phyloP scores from a whole-genome alignment of 2,113 vertebrate species.

The Hylia prasina region DNA sequence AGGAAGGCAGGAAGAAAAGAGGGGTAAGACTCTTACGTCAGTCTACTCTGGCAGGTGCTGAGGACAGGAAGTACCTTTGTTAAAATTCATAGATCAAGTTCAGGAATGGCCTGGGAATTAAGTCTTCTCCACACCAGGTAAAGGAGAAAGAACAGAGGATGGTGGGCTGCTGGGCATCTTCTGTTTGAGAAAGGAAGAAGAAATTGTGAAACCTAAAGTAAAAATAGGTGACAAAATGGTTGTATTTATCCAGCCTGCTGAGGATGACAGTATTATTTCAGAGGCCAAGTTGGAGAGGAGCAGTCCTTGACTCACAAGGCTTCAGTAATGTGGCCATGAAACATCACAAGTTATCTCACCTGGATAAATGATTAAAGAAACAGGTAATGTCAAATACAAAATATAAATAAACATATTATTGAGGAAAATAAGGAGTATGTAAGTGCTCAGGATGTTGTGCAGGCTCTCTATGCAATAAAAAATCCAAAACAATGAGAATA shows the following conservation, averaged over 20 bases:
- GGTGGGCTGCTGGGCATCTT: background rate
- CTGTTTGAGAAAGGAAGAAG: background rate
- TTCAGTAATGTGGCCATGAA: background rate
- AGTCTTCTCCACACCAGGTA: background rate
- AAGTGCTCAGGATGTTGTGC: background rate
- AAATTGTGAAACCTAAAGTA: background rate
- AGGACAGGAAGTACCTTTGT: background rate
- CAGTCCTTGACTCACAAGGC: background rate
- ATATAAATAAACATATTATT: background rate
- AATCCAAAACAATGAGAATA: background rate
- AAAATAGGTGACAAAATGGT: background rate
- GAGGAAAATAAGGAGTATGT: background rate
- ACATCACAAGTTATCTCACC: background rate
- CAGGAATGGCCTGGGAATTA: background rate
- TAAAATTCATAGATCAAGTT: background rate
- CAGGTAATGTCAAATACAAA: background rate
- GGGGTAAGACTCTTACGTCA: background rate
- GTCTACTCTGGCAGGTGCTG: background rate
- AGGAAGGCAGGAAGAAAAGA: background rate
- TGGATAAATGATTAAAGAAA: background rate
- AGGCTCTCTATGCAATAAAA: background rate
- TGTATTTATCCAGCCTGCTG: background rate
- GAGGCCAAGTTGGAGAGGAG: background rate
- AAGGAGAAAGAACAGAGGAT: background rate
- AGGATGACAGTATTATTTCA: background rate